A percentile compares a stretch with the other conserved stretches of the same genome.
These are phyloP conservation scores for Apocrypta bakeri DNA, from an alignment of 1,140 invertebrate species.

Conservation along the genomic window DNA sequence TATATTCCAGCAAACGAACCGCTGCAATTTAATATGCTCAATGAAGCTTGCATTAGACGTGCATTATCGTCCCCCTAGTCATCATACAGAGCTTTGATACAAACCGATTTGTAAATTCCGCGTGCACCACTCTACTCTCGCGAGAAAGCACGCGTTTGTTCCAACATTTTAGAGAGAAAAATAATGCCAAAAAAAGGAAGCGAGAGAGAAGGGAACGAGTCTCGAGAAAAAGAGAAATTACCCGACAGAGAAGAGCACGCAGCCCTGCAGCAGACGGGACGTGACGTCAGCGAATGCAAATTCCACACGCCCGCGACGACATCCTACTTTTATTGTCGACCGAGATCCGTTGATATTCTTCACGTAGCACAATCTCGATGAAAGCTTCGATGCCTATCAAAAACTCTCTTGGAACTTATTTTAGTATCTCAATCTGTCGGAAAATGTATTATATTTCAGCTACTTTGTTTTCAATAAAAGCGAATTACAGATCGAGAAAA, in stretches of 20 bases:
- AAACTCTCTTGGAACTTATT: background rate
- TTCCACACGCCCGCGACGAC: slow-evolving; percentile 51
- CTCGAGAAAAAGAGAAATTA: slow-evolving; percentile 29
- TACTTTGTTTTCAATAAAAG: too few relatives aligned
- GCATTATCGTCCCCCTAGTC: background rate
- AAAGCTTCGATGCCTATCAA: background rate
- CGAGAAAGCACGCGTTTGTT: too few relatives aligned
- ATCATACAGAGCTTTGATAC: background rate
- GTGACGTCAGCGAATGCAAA: slow-evolving; percentile 61
- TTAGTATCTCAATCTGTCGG: too few relatives aligned
- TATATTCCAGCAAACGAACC: slow-evolving; percentile 50
- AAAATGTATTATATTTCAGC: too few relatives aligned
- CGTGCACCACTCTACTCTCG: slow-evolving; percentile 22
- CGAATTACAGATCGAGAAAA: too few relatives aligned
- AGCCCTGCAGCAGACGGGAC: slow-evolving; percentile 51
- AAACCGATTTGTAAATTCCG: slow-evolving; percentile 32
- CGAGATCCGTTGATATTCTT: slow-evolving; percentile 58
- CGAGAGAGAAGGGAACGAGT: background rate
- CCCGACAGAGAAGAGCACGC: slow-evolving; percentile 6
- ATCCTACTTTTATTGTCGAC: slow-evolving; percentile 57
- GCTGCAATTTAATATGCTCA: slow-evolving; percentile 17
- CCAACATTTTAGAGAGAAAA: background rate
- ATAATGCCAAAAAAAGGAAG: background rate
- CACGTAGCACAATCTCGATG: slow-evolving; percentile 39
- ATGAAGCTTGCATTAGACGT: slow-evolving; percentile 20